Evolutionary conservation across 2,113 vertebrate species (phyloP).

Genomic region (Neolamprologus hecqui): DNA sequence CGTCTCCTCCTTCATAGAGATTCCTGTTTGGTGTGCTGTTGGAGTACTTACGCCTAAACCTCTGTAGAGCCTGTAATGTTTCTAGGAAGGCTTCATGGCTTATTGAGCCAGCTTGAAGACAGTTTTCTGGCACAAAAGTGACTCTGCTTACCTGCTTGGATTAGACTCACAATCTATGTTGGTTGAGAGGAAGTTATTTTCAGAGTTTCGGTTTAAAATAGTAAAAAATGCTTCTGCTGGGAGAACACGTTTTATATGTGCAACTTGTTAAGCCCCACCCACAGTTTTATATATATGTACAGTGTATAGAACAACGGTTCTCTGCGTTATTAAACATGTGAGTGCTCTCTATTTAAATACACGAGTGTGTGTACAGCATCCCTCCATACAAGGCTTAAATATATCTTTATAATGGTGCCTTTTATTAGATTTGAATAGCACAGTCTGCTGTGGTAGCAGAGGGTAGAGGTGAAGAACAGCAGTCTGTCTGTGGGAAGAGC

Average conservation of each 20-base stretch:
- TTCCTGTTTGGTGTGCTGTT: background rate
- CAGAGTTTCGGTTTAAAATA: background rate
- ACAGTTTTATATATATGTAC: background rate
- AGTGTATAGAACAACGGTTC: background rate
- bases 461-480: background rate
- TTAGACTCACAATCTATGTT: background rate
- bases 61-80: background rate
- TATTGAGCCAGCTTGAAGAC: background rate
- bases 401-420: background rate
- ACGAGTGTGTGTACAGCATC: background rate
- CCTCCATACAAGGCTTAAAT: background rate
- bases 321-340: background rate
- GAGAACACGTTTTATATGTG: background rate
- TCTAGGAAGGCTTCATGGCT: background rate
- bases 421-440: slow-evolving; percentile 24
- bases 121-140: background rate
- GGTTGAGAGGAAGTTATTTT: background rate
- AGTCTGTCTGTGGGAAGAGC: background rate
- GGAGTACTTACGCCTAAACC: background rate
- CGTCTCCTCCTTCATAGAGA: background rate
- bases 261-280: background rate
- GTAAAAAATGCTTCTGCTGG: background rate
- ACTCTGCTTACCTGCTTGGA: background rate
- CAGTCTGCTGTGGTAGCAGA: background rate
- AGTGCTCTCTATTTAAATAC: background rate